Base-by-base conservation (phyloP, 2,888 invertebrate genomes). In the Mythimna vitellina region DNA sequence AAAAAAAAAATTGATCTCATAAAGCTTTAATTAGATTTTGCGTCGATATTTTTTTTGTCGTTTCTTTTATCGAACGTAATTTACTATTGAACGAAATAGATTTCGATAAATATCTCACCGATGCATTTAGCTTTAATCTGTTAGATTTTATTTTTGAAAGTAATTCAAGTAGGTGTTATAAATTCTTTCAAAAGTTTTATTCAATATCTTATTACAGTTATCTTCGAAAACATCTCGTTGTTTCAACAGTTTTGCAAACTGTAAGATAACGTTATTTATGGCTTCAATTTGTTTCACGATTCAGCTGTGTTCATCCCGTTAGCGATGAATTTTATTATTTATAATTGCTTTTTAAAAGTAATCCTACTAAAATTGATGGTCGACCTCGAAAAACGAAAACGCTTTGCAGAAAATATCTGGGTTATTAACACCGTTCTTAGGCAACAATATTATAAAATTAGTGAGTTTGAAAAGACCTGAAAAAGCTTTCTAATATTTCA, bases 301-400 rank as follows among this genome's bases (percentile, higher is more conserved):
- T 58, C 65, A 68, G 70, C 71, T 60, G 68, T 56, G 66, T 65
- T 73, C 57, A 65, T 83, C 75, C 60, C 64, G 65, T 70, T 61
- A 56, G 65, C 66, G 70, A 68, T 73, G 68, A 70, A 60, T 70
- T 53, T 65, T 75, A 69, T 67, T 79, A 80, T 69, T 74, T 75
- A 65, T 73, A 73, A 83, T 80, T 82, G 57, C 64, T 79, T 85
- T 76, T 72, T 57, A 63, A 53, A 80, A 75, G 57, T 78, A 74
- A 83, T 70, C 66, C 56, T 58, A 63, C 60, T 53, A 60, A 58
- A 71, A 74, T 70, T 70, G 35, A 65, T 53, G 56, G 42, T 17
- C 42, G 57, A 62, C 62, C 68, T 70, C 56, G 20, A 29, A 63
- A 70, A 51, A 57, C 51, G 25, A 32, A 63, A 70, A 56, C 53